Percentiles rank a stretch among this genome's conserved stretches.
Evolutionary conservation across 2,888 invertebrate species (phyloP).

Genomic region (Eugnorisma glareosa): DNA sequence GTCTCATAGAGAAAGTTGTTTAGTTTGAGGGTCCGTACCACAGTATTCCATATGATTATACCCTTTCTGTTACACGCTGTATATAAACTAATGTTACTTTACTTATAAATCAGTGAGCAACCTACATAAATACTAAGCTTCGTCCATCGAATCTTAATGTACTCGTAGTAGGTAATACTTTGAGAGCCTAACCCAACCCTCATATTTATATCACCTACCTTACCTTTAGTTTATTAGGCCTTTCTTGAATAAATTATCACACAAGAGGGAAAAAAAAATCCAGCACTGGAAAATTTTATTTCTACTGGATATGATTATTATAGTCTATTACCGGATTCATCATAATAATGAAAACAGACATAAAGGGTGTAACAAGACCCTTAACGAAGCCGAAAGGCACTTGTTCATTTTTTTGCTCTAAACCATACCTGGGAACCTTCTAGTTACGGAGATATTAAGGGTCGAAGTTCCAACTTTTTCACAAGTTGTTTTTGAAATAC

Average conservation of each 20-base stretch:
- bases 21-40: too few species aligned
- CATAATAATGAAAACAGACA: neutral
- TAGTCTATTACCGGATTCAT: neutral
- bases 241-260: neutral
- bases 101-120: neutral
- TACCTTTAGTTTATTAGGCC: neutral
- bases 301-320: neutral
- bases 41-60: too few species aligned
- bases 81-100: neutral
- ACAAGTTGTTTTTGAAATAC: too few species aligned
- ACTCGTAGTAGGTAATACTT: too few species aligned
- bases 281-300: neutral
- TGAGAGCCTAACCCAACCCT: neutral
- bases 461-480: too few species aligned
- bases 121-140: neutral
- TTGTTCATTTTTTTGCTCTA: too few species aligned
- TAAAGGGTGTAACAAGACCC: too few species aligned
- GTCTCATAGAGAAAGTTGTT: too few species aligned
- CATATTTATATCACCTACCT: slow-evolving; percentile 1
- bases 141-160: slow-evolving; percentile 2
- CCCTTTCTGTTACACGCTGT: too few species aligned
- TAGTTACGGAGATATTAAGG: too few species aligned
- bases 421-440: too few species aligned
- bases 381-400: too few species aligned
- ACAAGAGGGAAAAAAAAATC: neutral